Percentiles rank a stretch among this genome's conserved stretches.
Conservation (phyloP, 2,888 invertebrate genomes). For the Bugula neritina region DNA sequence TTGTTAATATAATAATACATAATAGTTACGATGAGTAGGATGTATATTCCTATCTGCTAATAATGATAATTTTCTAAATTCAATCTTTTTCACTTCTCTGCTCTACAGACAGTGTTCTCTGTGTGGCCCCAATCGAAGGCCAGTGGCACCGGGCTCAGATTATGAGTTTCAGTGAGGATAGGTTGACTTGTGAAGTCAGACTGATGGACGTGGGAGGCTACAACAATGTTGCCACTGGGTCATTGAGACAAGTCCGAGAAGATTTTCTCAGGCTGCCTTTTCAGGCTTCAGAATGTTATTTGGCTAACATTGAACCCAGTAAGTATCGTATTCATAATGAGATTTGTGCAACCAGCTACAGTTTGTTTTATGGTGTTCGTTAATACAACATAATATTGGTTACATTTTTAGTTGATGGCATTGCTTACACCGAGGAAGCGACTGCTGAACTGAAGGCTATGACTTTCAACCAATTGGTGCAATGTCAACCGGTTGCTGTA, state of each 20-base stretch:
- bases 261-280: constrained; percentile 92
- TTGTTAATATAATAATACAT: too few species aligned
- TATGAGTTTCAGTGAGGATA: constrained; percentile 63
- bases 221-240: constrained; percentile 67
- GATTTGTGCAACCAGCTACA: too few species aligned
- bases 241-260: constrained; percentile 75
- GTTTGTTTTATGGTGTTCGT: background rate
- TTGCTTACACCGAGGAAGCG: background rate
- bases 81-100: too few species aligned
- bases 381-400: background rate
- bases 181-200: constrained; percentile 70
- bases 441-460: background rate
- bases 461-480: background rate
- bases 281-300: constrained; percentile 89
- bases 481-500: constrained; percentile 9
- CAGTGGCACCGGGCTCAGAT: constrained; percentile 88
- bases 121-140: constrained; percentile 72
- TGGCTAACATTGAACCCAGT: constrained; percentile 58
- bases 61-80: too few species aligned
- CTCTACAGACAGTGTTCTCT: constrained; percentile 72
- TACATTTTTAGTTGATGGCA: background rate
- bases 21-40: too few species aligned
- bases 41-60: too few species aligned
- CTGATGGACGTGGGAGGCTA: constrained; percentile 95
- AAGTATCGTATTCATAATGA: constrained; percentile 9